phyloP scores from a whole-genome alignment of 1,140 invertebrate genomes.

The Diorhabda carinulata region DNA sequence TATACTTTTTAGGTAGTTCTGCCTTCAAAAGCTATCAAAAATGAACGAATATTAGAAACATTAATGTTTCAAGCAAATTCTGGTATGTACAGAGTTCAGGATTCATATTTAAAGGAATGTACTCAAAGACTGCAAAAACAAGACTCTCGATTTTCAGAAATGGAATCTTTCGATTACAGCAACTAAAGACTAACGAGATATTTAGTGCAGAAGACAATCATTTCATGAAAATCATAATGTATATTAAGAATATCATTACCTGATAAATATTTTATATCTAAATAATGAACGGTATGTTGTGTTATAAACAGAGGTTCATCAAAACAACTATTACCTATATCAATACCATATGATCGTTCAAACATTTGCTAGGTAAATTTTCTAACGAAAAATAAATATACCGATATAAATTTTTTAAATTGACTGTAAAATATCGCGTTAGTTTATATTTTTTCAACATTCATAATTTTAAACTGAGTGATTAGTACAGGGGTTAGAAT shows the following conservation, averaged over 20 bases:
- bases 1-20: conserved; percentile 69
- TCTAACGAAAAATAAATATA: no score
- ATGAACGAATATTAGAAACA: conserved; percentile 88
- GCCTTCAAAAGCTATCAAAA: conserved; percentile 89
- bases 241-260: conserved; percentile 4
- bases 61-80: conserved; percentile 90
- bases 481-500: no score
- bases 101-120: conserved; percentile 81
- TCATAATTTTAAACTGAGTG: no score
- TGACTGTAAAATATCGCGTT: no score
- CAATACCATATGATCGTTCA: no score
- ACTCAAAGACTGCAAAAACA: conserved; percentile 82
- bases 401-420: no score
- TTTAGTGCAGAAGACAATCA: conserved; percentile 33
- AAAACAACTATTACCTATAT: no score
- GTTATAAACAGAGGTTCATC: no score
- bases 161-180: conserved; percentile 73
- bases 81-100: conserved; percentile 88
- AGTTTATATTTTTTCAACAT: no score
- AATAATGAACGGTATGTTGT: neutral
- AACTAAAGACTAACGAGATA: conserved; percentile 35
- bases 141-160: conserved; percentile 76
- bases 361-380: no score
- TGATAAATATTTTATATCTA: conserved; percentile 9
- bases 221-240: conserved; percentile 7